A percentile compares a stretch with the other conserved stretches of the same genome.
These are phyloP conservation scores for Phycodurus eques DNA, from an alignment of 2,113 vertebrate genomes.

Conservation along the genomic window DNA sequence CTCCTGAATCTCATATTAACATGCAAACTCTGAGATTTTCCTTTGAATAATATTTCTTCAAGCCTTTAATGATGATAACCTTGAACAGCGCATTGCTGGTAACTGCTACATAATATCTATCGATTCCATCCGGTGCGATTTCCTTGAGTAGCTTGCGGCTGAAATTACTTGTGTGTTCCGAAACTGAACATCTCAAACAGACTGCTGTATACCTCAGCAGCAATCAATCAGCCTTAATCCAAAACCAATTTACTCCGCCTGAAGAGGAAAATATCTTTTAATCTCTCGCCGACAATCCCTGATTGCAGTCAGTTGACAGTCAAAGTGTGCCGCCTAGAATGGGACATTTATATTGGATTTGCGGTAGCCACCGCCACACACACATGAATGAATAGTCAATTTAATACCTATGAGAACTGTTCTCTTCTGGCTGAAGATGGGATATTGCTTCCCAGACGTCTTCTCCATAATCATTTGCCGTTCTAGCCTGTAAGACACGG, in stretches of 20 bases:
- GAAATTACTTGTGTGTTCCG: slow-evolving; percentile 65
- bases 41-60: slow-evolving; percentile 50
- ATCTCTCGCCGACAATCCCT: slow-evolving; percentile 73
- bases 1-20: neutral
- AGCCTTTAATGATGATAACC: slow-evolving; percentile 66
- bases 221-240: slow-evolving; percentile 78
- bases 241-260: slow-evolving; percentile 77
- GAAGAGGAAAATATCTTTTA: slow-evolving; percentile 78
- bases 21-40: slow-evolving; percentile 34
- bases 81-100: slow-evolving; percentile 56
- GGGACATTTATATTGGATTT: slow-evolving; percentile 54
- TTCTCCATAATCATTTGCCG: slow-evolving; percentile 11
- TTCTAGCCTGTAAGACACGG: slow-evolving; percentile 6
- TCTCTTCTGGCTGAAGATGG: slow-evolving; percentile 27
- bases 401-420: slow-evolving; percentile 29
- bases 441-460: slow-evolving; percentile 26
- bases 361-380: slow-evolving; percentile 39
- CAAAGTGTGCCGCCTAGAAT: slow-evolving; percentile 60
- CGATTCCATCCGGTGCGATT: slow-evolving; percentile 61
- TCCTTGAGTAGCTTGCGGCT: slow-evolving; percentile 64
- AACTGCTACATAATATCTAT: slow-evolving; percentile 69
- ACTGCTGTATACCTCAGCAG: slow-evolving; percentile 67
- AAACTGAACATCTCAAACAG: slow-evolving; percentile 67
- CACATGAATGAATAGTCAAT: slow-evolving; percentile 41
- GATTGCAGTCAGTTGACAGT: slow-evolving; percentile 69